These are phyloP conservation scores for Ciconia nigra DNA, from an alignment of 2,797 vertebrate species.

Conservation along the genomic window DNA sequence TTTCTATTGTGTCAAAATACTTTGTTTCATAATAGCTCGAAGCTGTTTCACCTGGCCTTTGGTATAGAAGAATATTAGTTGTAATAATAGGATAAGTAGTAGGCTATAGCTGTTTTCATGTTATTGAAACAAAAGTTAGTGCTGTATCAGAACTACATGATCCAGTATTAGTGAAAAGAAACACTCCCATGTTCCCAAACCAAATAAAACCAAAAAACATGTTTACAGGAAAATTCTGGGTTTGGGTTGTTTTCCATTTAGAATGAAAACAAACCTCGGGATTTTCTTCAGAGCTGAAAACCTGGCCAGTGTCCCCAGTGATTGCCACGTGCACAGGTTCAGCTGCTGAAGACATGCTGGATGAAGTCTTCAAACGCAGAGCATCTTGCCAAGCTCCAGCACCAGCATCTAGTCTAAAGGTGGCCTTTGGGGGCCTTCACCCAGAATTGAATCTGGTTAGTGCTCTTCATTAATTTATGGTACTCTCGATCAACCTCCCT, in stretches of 20 bases:
- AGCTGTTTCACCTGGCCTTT: background rate
- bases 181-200: background rate
- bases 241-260: background rate
- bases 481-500: background rate
- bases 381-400: background rate
- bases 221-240: background rate
- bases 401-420: background rate
- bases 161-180: background rate
- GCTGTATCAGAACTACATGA: background rate
- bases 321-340: accelerated
- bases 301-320: background rate
- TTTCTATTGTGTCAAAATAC: background rate
- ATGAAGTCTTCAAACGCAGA: background rate
- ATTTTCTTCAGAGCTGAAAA: background rate
- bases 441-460: background rate
- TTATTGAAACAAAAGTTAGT: background rate
- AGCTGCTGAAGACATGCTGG: background rate
- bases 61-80: background rate
- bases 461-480: background rate
- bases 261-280: background rate
- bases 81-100: background rate
- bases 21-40: background rate
- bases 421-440: background rate
- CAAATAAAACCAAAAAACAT: background rate
- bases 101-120: background rate